phyloP scores from a whole-genome alignment of 2,888 invertebrate species.

The Drosophila atroscutellata region DNA sequence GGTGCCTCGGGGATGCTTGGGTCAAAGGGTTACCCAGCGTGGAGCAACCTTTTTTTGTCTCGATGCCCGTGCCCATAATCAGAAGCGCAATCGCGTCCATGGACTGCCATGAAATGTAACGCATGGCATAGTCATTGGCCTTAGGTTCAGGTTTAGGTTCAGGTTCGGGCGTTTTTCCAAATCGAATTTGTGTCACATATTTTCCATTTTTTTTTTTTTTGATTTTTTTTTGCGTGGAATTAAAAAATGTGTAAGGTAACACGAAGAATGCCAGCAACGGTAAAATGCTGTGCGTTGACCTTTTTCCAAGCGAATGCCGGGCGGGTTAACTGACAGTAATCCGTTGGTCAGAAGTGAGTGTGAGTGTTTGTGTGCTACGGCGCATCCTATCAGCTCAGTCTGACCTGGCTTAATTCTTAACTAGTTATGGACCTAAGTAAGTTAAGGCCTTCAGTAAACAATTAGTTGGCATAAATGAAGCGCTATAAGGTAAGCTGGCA shows the following conservation, averaged over 20 bases:
- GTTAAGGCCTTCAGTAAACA: conserved; percentile 27
- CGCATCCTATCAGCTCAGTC: conserved; percentile 14
- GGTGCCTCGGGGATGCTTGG: conserved; percentile 11
- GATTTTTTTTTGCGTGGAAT: conserved; percentile 13
- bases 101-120: conserved; percentile 25
- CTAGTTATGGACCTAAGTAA: conserved; percentile 35
- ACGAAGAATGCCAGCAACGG: conserved; percentile 19
- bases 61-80: conserved; percentile 53
- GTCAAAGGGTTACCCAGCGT: conserved; percentile 39
- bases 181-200: conserved; percentile 65
- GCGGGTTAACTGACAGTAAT: conserved; percentile 46
- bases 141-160: conserved; percentile 18
- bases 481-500: conserved; percentile 10
- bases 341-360: conserved; percentile 3
- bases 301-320: conserved; percentile 68
- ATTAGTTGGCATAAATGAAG: conserved; percentile 48
- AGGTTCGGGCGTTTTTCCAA: conserved; percentile 45
- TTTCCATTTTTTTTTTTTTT: conserved; percentile 23
- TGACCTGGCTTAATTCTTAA: conserved; percentile 54
- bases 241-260: conserved; percentile 31
- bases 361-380: neutral
- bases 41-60: conserved; percentile 46
- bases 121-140: conserved; percentile 43
- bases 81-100: conserved; percentile 51
- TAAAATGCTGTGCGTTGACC: conserved; percentile 67